Base-by-base conservation (phyloP, 2,113 vertebrate genomes). In the Scortum barcoo region DNA sequence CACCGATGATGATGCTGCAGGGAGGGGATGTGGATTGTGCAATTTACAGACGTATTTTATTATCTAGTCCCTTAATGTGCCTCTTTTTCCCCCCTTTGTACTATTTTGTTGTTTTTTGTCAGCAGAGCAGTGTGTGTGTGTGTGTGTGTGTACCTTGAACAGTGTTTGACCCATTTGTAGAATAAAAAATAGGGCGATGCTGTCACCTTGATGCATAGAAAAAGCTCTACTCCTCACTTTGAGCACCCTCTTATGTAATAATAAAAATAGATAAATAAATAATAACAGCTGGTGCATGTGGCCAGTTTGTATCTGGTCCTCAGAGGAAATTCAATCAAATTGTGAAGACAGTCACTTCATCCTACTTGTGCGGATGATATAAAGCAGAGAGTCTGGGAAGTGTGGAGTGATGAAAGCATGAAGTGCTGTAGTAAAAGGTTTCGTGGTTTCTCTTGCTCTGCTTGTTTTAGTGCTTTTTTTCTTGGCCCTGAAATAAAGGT, bases 401-500 rank as follows among this genome's bases (percentile, higher is more conserved):
- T 62, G 48, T 53, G 26, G 56, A 54, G n/a, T 11, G 28, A 14
- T 30, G 38, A 51, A 76, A 72, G 53, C 44, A 33, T 75, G 67
- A 84, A 78, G 75, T 30, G 48, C 17, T 61, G 62, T 48, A 61
- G 63, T 5, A 46, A 57, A 38, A 63, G 6, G 28, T 54, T 57
- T 44, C 56, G 14, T 30, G 24, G 6, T 26, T 57, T 68, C 8
- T 62, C 19, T 46, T 58, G 11, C 53, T 61, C 40, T 54, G 9
- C 30, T 46, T 51, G 19, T 33, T 44, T 40, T 9, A 46, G 48
- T 70, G 70, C 48, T 77, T 50, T 60, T 17, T 69, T 40, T n/a
- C n/a, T 72, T 73, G 81, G 24, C 87, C 84, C 60, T 91, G 84
- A 87, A 62, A 48, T 79, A 48, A 81, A 92, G 83, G 88, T 75